Evolutionary conservation across 2,888 invertebrate species (phyloP).

Genomic region (Colletes collaris): DNA sequence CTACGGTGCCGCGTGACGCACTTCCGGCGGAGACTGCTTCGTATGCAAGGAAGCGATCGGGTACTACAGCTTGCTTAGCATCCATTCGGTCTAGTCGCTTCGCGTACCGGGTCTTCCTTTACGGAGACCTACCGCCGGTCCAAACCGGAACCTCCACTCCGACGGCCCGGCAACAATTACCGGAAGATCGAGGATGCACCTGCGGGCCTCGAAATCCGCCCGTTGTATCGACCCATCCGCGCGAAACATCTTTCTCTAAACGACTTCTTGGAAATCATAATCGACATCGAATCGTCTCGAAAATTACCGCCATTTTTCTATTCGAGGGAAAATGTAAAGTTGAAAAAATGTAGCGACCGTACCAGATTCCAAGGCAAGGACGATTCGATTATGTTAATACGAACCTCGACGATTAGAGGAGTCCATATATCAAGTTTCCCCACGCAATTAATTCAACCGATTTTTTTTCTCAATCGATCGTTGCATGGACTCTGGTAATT

Average conservation of each 20-base stretch:
- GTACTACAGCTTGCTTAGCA: slow-evolving; percentile 82
- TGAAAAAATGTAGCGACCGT: no score
- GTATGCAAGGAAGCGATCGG: slow-evolving; percentile 82
- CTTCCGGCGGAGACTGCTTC: slow-evolving; percentile 78
- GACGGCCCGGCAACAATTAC: slow-evolving; percentile 56
- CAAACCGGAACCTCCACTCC: slow-evolving; percentile 60
- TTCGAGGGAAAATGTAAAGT: no score
- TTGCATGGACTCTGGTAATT: no score
- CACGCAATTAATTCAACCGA: no score
- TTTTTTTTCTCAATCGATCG: no score
- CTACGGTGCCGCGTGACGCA: slow-evolving; percentile 77
- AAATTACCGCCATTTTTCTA: no score
- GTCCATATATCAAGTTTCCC: no score
- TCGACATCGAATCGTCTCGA: no score
- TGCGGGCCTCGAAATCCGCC: slow-evolving; percentile 27
- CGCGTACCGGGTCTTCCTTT: slow-evolving; percentile 65
- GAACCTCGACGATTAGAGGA: no score
- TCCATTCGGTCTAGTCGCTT: slow-evolving; percentile 77
- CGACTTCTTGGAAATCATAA: no score
- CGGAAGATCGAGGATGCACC: slow-evolving; percentile 62
- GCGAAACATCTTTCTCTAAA: neutral
- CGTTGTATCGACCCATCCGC: neutral
- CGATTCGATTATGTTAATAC: no score
- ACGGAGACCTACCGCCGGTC: slow-evolving; percentile 69
- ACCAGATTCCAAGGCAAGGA: no score